phyloP scores from a whole-genome alignment of 1,140 invertebrate species.

The Leptinotarsa texana region DNA sequence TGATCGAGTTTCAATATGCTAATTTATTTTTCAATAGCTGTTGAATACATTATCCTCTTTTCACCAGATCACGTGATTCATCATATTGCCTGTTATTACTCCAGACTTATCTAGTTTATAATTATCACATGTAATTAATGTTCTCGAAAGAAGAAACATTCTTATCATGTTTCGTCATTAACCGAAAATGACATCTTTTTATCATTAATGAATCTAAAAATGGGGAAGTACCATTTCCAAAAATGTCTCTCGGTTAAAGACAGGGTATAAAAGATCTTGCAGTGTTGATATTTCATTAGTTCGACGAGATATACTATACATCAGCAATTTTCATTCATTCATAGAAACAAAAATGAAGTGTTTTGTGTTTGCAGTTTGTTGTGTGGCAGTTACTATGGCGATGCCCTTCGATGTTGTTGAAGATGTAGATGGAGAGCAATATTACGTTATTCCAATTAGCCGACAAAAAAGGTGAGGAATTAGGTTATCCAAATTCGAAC shows the following conservation, averaged over 20 bases:
- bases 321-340: not conserved
- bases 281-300: not conserved
- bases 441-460: slow-evolving; percentile 1
- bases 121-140: too few species aligned
- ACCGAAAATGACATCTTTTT: not conserved
- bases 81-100: too few species aligned
- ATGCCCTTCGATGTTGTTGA: slow-evolving; percentile 14
- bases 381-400: slow-evolving; percentile 10
- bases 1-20: too few species aligned
- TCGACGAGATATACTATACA: not conserved
- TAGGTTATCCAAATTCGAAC: too few species aligned
- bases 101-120: too few species aligned
- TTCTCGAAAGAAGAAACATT: not conserved
- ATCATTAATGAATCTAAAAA: not conserved
- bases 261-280: not conserved
- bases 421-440: slow-evolving; percentile 20
- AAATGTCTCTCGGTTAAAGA: not conserved
- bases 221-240: not conserved
- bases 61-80: too few species aligned
- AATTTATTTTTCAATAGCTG: too few species aligned
- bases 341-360: slow-evolving; percentile 19
- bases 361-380: not conserved
- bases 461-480: slow-evolving; percentile 20
- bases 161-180: not conserved
- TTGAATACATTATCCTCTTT: too few species aligned